phyloP scores from a whole-genome alignment of 2,113 vertebrate genomes.

The Emydocephalus ijimae region DNA sequence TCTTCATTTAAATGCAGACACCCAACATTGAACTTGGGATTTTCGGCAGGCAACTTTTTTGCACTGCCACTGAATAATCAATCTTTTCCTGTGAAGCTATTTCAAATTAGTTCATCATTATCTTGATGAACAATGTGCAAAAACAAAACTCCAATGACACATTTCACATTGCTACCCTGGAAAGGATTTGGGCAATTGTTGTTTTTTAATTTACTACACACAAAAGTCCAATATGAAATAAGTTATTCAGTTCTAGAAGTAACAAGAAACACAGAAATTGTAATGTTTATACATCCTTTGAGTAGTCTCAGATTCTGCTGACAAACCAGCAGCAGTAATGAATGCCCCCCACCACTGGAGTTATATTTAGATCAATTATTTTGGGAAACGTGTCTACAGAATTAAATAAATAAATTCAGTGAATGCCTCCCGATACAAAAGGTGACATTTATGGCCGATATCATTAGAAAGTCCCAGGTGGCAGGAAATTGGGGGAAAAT shows the following conservation, averaged over 20 bases:
- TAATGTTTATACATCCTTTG: conserved; percentile 1
- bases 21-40: neutral
- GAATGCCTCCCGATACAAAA: neutral
- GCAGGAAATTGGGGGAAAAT: neutral
- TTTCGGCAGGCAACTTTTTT: neutral
- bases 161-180: neutral
- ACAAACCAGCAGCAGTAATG: neutral
- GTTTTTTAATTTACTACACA: neutral
- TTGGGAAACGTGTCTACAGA: neutral
- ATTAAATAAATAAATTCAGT: neutral
- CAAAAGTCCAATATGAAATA: conserved; percentile 25
- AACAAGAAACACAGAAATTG: conserved; percentile 3
- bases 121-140: neutral
- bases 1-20: neutral
- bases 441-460: neutral
- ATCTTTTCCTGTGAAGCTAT: neutral
- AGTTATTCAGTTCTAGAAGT: neutral
- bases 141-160: neutral
- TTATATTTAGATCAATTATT: conserved; percentile 21
- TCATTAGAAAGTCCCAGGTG: neutral
- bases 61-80: neutral
- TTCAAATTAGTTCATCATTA: neutral
- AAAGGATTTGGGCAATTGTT: neutral
- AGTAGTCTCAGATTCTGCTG: neutral
- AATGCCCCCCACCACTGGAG: neutral